Percentiles rank a stretch among this genome's conserved stretches.
These are phyloP conservation scores for Telmatochromis sp. DNA, from an alignment of 2,113 vertebrate genomes.

Conservation along the genomic window DNA sequence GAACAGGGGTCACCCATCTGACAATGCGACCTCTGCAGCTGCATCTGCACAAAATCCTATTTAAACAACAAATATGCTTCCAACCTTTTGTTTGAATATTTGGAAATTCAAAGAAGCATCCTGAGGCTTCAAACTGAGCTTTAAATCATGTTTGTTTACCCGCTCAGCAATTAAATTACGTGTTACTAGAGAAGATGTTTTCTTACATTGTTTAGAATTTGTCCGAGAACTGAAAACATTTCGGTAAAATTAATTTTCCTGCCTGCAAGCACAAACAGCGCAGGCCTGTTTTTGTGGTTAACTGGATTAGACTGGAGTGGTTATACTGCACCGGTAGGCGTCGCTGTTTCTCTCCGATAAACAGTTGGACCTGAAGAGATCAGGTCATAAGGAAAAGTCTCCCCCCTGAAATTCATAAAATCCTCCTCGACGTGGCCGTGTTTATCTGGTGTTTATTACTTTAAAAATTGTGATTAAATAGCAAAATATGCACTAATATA, in stretches of 20 bases:
- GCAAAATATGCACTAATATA: not conserved
- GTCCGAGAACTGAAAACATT: not conserved
- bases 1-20: not conserved
- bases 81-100: not conserved
- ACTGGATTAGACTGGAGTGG: not conserved
- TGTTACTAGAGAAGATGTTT: not conserved
- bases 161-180: not conserved
- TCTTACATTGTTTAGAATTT: not conserved
- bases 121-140: not conserved
- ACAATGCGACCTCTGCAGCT: not conserved
- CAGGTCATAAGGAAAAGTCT: not conserved
- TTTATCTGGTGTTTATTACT: not conserved
- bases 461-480: not conserved
- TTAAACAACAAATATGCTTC: not conserved
- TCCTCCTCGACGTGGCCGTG: not conserved
- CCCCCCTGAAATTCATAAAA: not conserved
- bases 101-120: not conserved
- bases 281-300: not conserved
- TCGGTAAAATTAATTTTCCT: not conserved
- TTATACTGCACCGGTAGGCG: not conserved
- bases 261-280: not conserved
- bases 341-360: constrained; percentile 32
- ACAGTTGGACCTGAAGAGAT: not conserved
- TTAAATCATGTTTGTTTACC: not conserved
- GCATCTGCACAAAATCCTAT: not conserved